A percentile compares a stretch with the other conserved stretches of the same genome.
Conservation (phyloP, 2,797 vertebrate species). For the Tragelaphus eurycerus region DNA sequence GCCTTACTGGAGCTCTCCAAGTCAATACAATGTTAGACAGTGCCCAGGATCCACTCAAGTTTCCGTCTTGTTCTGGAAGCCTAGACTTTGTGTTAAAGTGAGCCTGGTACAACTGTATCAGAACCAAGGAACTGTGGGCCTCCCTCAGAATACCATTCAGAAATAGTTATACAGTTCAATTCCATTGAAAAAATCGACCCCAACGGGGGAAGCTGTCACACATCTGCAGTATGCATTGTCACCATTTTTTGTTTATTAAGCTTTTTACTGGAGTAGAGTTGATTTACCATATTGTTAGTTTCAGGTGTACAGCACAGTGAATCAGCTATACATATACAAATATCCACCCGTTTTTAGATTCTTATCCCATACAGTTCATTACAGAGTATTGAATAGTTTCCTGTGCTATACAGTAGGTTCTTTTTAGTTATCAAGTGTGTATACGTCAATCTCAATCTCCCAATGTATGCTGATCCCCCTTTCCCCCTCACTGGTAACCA, state of each 20-base stretch:
- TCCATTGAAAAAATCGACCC: not conserved
- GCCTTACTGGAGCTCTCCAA: not conserved
- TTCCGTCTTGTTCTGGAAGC: not conserved
- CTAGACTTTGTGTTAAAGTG: not conserved
- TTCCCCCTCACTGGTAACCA: not conserved
- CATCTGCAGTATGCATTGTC: not conserved
- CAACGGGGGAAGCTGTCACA: not conserved
- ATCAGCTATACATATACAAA: not conserved
- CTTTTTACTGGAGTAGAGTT: not conserved
- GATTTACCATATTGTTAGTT: not conserved
- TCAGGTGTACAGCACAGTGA: not conserved
- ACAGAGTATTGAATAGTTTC: not conserved
- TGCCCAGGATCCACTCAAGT: not conserved
- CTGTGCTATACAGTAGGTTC: not conserved
- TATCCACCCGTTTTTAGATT: not conserved
- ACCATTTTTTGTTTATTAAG: not conserved
- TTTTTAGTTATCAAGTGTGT: not conserved
- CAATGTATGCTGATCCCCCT: not conserved
- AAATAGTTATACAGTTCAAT: not conserved
- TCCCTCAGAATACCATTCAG: not conserved
- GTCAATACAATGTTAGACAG: fast-evolving
- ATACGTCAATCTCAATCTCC: not conserved
- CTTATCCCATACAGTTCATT: not conserved
- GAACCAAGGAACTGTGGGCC: not conserved
- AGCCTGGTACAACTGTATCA: not conserved